Evolutionary conservation across 2,113 vertebrate species (phyloP).

Genomic region (Alligator mississippiensis): DNA sequence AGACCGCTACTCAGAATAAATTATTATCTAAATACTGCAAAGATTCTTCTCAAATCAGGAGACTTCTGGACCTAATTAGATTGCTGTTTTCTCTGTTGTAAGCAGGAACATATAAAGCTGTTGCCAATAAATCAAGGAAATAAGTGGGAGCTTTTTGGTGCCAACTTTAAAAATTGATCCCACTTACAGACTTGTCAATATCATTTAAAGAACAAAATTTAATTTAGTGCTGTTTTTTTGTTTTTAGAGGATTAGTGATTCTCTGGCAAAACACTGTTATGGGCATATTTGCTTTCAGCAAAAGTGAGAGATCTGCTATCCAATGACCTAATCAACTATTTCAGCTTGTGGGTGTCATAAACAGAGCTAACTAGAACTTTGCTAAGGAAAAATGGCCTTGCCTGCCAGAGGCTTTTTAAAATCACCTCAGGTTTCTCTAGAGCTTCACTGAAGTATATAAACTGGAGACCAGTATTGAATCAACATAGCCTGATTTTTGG

Average conservation of each 20-base stretch:
- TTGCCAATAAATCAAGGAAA: conserved; percentile 79
- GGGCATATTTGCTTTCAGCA: background rate
- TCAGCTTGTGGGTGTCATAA: background rate
- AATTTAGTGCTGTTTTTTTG: conserved; percentile 48
- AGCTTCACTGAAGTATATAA: background rate
- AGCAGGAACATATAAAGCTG: conserved; percentile 61
- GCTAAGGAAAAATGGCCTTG: background rate
- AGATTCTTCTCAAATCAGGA: conserved; percentile 69
- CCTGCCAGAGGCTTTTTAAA: background rate
- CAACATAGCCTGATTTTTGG: background rate
- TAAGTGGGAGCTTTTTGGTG: conserved; percentile 64
- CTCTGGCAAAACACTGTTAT: conserved; percentile 1
- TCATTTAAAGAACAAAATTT: conserved; percentile 65
- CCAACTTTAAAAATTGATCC: conserved; percentile 80
- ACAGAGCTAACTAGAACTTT: background rate
- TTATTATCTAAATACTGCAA: conserved; percentile 71
- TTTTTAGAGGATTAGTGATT: conserved; percentile 34
- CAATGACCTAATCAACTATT: background rate
- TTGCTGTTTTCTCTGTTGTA: conserved; percentile 77
- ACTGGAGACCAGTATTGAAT: background rate
- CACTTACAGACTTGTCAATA: conserved; percentile 63
- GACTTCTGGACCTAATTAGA: conserved; percentile 76
- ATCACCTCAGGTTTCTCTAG: background rate
- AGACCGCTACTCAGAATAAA: conserved; percentile 77
- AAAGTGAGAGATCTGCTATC: background rate